Evolutionary conservation across 2,888 invertebrate species (phyloP), one percentile per base, ranked within the genome.

Genomic region (Nomada ruficornis): DNA sequence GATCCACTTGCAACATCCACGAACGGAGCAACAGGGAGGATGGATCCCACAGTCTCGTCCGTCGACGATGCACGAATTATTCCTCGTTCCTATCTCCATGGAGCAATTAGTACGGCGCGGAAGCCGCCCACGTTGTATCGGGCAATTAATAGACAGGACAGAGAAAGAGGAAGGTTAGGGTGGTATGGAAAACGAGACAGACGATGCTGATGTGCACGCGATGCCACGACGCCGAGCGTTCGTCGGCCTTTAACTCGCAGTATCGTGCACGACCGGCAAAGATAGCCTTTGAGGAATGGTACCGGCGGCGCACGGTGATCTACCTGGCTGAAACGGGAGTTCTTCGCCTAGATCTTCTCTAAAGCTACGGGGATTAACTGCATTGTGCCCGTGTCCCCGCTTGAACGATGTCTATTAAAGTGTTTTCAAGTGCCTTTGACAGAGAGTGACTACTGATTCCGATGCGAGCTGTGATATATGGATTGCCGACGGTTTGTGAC

Each of bases 111-210:
- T 91, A 89, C 90, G 85, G 87, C 85, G 89, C 89, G 89, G 90
- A 88, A 91, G 89, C 92, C 92, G 91, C 93, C 92, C 92, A 93
- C 92, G 92, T 92, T 88, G 90, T 86, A 91, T 90, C 89, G 89
- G 87, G 90, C 93, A 92, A 92, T 92, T 92, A 93, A 92, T 93
- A 92, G 91, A 91, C 88, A 89, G 86, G 82, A 70, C 72, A 77
- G 52, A 65, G 70, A 79, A 29, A 54, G 62, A 42, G 72, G 69
- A 52, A 47, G 10, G 69, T 13, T n/a, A 26, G 77, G n/a, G 42
- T 3, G 23, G 20, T 15, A 23, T n/a, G 67, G 57, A 47, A 44
- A 69, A 73, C 44, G 60, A 50, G 67, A 36, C 60, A 23, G 23
- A 60, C 65, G 70, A 82, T 77, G 70, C 20, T 50, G 60, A 62